Base-by-base conservation (phyloP, 2,797 vertebrate species). In the Acestrorhynchus altus region DNA sequence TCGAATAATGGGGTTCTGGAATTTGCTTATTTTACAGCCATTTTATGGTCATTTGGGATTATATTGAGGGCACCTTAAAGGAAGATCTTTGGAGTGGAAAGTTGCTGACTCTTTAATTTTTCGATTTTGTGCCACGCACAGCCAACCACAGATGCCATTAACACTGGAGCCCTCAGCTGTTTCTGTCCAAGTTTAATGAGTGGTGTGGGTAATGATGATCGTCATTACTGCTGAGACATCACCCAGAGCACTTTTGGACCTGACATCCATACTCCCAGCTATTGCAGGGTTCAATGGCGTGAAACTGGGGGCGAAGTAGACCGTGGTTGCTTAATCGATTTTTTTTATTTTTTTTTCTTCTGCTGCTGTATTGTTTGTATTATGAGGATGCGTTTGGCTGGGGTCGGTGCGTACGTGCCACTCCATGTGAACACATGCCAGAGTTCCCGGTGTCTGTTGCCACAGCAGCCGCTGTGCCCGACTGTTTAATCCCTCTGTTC, bases 401-500 rank as follows among this genome's bases (percentile, higher is more conserved):
- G 76, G 76, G 83, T 73, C 68, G 40, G 74, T 89, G 90, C 52
- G 82, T 92, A 92, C 88, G 86, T 92, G 90, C 88, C 0, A 74
- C 81, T 87, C 79, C 49, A 77, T 74, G 83, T 67, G 47, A 89
- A 88, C 85, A 72, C 77, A 61, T 82, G 73, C 77, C 76, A 83
- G 80, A 84, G 80, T 81, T 85, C 90, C 80, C 63, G 74, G 82
- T 78, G 82, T 78, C 79, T 87, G 85, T 90, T 89, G 85, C 87
- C 87, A 84, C 85, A 87, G 87, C 85, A 84, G 85, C 83, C 64
- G 52, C 81, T 69, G 66, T 83, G 83, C 84, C 81, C 81, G 85
- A 84, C 74, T 70, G 76, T 87, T 84, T 90, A 91, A 89, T 90
- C 87, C 86, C 86, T 78, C 72, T 81, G 86, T 85, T 87, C 89